These are phyloP conservation scores for Motacilla tschutschensis DNA, from an alignment of 2,113 vertebrate species.

Conservation along the genomic window DNA sequence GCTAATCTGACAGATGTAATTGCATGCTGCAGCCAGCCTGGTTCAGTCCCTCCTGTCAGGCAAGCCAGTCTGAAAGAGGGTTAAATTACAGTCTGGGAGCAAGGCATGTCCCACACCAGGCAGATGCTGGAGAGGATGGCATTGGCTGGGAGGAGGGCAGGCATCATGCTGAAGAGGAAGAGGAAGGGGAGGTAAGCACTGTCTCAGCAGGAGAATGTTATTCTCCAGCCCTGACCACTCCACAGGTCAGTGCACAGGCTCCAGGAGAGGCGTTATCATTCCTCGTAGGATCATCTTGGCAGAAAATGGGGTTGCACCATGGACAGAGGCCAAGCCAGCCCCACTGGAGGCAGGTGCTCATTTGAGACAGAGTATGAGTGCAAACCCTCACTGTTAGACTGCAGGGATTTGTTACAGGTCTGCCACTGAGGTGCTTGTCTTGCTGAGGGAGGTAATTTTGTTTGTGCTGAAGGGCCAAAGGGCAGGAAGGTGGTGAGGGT, in stretches of 20 bases:
- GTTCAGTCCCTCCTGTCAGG: background rate
- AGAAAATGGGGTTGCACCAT: background rate
- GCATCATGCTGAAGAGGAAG: fast-evolving
- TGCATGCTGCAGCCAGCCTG: background rate
- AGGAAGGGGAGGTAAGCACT: background rate
- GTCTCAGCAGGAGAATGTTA: background rate
- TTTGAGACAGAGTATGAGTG: background rate
- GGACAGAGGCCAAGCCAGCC: fast-evolving
- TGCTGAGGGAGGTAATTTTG: background rate
- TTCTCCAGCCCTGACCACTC: background rate
- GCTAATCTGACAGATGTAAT: conserved; percentile 19
- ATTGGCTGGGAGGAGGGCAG: background rate
- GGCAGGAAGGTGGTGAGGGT: background rate
- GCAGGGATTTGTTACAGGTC: background rate
- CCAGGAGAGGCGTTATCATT: fast-evolving
- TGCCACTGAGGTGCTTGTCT: background rate
- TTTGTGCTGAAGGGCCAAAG: background rate
- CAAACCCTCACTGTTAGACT: background rate
- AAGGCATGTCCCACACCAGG: background rate
- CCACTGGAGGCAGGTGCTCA: background rate
- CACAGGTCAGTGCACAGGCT: background rate
- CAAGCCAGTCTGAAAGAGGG: background rate
- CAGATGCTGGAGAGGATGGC: background rate
- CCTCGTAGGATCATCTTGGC: background rate
- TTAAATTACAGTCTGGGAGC: background rate